Percentiles rank a stretch among this genome's conserved stretches.
phyloP scores from a whole-genome alignment of 2,888 invertebrate species.

The Rhagonycha fulva region DNA sequence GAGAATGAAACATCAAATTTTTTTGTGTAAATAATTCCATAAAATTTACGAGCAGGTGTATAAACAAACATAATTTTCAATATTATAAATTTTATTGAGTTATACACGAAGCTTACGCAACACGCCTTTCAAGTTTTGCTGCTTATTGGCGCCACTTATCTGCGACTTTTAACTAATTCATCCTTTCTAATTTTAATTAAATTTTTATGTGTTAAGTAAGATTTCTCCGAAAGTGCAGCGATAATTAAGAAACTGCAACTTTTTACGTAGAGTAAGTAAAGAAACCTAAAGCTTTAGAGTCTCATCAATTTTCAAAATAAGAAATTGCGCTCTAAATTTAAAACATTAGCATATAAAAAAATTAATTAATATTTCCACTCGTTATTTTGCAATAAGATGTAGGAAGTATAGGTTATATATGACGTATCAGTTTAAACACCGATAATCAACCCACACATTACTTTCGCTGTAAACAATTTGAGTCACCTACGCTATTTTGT shows the following conservation, averaged over 20 bases:
- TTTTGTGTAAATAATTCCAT: background rate
- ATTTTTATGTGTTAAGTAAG: background rate
- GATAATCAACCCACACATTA: constrained; percentile 31
- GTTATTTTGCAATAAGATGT: constrained; percentile 29
- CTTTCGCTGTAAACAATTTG: constrained; percentile 36
- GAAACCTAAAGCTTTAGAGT: background rate
- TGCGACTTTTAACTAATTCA: background rate
- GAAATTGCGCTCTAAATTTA: constrained; percentile 7
- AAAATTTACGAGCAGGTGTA: constrained; percentile 3
- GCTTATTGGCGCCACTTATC: constrained; percentile 1
- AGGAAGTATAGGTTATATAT: constrained; percentile 31
- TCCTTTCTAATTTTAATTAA: constrained; percentile 1
- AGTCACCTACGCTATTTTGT: constrained; percentile 23
- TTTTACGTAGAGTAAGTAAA: background rate
- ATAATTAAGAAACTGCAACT: background rate
- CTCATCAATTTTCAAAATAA: background rate
- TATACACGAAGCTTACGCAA: background rate
- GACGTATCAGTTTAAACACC: constrained; percentile 35
- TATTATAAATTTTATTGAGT: constrained; percentile 4
- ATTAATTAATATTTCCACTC: constrained; percentile 26
- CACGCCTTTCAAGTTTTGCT: background rate
- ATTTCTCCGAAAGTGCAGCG: background rate
- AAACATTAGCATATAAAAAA: constrained; percentile 21
- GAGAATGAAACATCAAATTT: background rate
- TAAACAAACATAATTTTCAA: background rate